A percentile compares a stretch with the other conserved stretches of the same genome.
Conservation (phyloP, 2,113 vertebrate species). For the Tympanuchus pallidicinctus region DNA sequence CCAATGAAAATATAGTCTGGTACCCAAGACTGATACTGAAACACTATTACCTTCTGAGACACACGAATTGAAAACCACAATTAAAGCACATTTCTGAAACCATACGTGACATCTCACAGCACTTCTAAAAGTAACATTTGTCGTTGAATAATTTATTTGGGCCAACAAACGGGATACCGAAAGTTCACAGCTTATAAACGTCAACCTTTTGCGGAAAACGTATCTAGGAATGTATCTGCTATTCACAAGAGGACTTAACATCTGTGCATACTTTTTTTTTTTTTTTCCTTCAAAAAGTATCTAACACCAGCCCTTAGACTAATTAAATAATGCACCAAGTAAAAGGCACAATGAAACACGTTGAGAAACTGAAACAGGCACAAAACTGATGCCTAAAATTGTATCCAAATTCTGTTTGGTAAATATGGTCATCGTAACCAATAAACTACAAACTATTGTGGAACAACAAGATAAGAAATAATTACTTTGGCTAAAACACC, state of each 20-base stretch:
- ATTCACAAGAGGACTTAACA: background rate
- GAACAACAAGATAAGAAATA: conserved; percentile 87
- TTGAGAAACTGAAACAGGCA: conserved; percentile 41
- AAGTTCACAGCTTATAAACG: conserved; percentile 10
- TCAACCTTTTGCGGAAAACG: conserved; percentile 2
- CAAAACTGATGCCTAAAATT: conserved; percentile 56
- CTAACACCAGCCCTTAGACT: background rate
- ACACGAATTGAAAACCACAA: conserved; percentile 41
- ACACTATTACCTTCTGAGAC: conserved; percentile 8
- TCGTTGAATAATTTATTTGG: conserved; percentile 18
- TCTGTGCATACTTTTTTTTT: background rate
- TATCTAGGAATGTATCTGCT: background rate
- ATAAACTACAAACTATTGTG: conserved; percentile 78
- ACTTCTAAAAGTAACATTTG: conserved; percentile 23
- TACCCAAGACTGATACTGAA: conserved; percentile 35
- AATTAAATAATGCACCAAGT: conserved; percentile 24
- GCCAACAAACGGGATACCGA: background rate
- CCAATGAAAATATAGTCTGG: conserved; percentile 8
- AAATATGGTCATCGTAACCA: conserved; percentile 74
- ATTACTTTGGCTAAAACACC: conserved; percentile 87
- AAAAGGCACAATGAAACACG: background rate
- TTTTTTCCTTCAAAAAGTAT: conserved; percentile 35
- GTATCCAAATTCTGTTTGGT: conserved; percentile 59
- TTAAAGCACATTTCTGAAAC: conserved; percentile 16
- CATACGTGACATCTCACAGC: background rate